These are phyloP conservation scores for Formica aserva DNA, from an alignment of 2,888 invertebrate species.

Conservation along the genomic window DNA sequence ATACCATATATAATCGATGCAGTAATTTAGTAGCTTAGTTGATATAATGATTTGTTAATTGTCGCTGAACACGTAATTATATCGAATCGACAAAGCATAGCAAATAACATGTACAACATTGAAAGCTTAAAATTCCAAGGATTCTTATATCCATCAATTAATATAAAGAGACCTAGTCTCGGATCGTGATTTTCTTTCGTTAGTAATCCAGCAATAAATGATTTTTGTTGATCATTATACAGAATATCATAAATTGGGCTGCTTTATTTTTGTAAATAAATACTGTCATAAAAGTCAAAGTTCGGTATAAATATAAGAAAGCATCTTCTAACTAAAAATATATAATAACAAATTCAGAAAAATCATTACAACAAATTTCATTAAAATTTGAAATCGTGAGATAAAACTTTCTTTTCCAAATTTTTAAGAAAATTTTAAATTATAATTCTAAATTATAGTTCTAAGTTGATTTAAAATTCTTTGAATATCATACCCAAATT, in stretches of 20 bases:
- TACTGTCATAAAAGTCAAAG: constrained; percentile 1
- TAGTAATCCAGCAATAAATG: constrained; percentile 1
- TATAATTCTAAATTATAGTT: background rate
- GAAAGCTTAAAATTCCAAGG: background rate
- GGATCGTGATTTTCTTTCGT: background rate
- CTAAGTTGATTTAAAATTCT: background rate
- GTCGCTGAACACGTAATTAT: constrained; percentile 38
- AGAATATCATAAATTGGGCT: background rate
- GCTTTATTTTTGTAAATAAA: background rate
- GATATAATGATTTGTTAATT: constrained; percentile 52
- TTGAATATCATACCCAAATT: background rate
- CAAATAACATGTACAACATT: background rate
- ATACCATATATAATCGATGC: constrained; percentile 37
- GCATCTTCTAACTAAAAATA: background rate
- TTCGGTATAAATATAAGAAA: background rate
- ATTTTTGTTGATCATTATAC: background rate
- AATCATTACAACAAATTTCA: background rate
- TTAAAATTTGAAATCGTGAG: background rate
- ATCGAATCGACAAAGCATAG: constrained; percentile 35
- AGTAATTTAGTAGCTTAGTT: constrained; percentile 44
- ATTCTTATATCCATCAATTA: constrained; percentile 18
- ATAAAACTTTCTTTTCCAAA: background rate
- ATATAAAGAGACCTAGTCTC: background rate
- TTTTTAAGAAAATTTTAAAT: background rate
- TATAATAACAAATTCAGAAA: background rate